These are phyloP conservation scores for Atractosteus spatula DNA, from an alignment of 2,113 vertebrate genomes.

Conservation along the genomic window DNA sequence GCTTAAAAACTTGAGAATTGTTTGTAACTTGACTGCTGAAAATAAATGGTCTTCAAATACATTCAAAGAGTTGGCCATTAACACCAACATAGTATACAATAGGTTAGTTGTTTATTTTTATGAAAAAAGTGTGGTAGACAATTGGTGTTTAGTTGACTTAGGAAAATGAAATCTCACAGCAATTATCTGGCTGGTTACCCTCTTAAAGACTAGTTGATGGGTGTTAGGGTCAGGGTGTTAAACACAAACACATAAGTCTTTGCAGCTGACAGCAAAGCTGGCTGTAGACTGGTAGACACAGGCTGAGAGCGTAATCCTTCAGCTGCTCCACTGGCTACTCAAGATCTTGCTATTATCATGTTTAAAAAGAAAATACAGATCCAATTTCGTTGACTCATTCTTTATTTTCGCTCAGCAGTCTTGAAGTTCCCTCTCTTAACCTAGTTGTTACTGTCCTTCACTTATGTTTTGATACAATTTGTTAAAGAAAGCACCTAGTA, in stretches of 20 bases:
- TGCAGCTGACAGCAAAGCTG: slow-evolving; percentile 13
- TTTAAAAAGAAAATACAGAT: slow-evolving; percentile 28
- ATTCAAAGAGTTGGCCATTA: neutral
- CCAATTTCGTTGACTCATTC: slow-evolving; percentile 25
- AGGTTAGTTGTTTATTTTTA: neutral
- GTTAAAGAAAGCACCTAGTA: slow-evolving; percentile 2
- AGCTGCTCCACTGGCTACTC: slow-evolving; percentile 1
- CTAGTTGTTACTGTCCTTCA: neutral
- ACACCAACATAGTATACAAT: neutral
- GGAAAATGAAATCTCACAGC: slow-evolving; percentile 11
- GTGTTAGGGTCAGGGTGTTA: slow-evolving; percentile 14
- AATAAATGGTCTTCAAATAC: no score
- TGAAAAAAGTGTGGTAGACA: neutral
- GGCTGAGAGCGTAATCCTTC: neutral
- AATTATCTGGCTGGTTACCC: slow-evolving; percentile 22
- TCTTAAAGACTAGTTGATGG: slow-evolving; percentile 7
- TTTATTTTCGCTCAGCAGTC: neutral
- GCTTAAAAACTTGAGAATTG: neutral
- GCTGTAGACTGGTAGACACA: neutral
- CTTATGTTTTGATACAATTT: slow-evolving; percentile 19
- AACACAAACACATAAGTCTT: slow-evolving; percentile 13
- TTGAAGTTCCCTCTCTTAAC: neutral
- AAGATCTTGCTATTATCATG: slow-evolving; percentile 20
- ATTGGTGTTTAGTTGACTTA: slow-evolving; percentile 1
- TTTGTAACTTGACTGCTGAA: neutral